Base-by-base conservation (phyloP, 2,113 vertebrate genomes). In the Equus quagga region DNA sequence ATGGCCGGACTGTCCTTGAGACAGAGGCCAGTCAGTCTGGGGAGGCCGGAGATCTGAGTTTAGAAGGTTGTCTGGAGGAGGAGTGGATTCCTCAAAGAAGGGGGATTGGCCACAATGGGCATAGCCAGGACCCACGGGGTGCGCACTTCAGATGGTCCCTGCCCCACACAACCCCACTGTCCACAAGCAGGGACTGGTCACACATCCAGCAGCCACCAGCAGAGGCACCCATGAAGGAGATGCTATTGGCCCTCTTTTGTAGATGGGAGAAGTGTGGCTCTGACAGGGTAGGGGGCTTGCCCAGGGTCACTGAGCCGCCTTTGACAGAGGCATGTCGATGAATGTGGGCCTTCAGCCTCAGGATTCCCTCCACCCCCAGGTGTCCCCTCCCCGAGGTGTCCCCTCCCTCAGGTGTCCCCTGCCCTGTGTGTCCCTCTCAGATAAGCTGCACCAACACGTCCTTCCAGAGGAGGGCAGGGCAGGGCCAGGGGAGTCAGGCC, bases 1-100 rank as follows among this genome's bases (percentile, higher is more conserved):
- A 4, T 11, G 36, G 56, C 72, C 72, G 49, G 13, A 28, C 6
- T 44, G 96, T 97, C 93, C 90, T 96, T 88, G 33, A 69, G 23
- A 56, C 0, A 0, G 82, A 93, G 72, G 6, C 49, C 92, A 82
- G 88, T 94, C 28, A 79, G 91, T 93, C 97, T 95, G 96, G 98
- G 81, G 87, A 96, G 70, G n/a, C 91, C 21, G 0, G 0, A 86
- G 5, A 6, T 76, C 49, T 88, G 82, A 46, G 11, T 88, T 88
- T 88, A 54, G 33, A 44, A 46, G 36, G 49, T 11, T 54, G 41
- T 18, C 84, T 58, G 21, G 31, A 14, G 17, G 36, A 24, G 46
- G 28, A 67, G 12, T 21, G 4, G 26, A 31, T 62, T 51, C 3
- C 67, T n/a, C 11, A 69, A 44, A 69, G 28, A 69, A 46, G 19